These are phyloP conservation scores for Sycobia sp. DNA, from an alignment of 1,140 invertebrate species.

Conservation along the genomic window DNA sequence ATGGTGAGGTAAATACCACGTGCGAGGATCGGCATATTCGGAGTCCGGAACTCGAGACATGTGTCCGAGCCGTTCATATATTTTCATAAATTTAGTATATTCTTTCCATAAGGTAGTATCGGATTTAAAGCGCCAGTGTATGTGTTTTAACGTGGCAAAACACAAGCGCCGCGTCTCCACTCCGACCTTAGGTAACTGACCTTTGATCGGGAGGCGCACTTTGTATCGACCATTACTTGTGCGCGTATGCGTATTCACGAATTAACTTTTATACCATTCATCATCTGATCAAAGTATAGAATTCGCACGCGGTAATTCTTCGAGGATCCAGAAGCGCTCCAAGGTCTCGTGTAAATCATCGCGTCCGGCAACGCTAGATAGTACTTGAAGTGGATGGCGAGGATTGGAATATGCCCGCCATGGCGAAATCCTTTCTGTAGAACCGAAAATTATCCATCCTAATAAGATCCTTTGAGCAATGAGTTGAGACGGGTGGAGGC, in stretches of 20 bases:
- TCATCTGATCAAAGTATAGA: no score
- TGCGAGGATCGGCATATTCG: no score
- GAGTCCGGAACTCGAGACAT: constrained; percentile 34
- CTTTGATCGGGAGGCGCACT: constrained; percentile 1
- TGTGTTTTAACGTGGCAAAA: background rate
- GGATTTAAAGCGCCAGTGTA: constrained; percentile 36
- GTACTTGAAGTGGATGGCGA: background rate
- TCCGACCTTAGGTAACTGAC: background rate
- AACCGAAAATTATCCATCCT: background rate
- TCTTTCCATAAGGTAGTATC: no score
- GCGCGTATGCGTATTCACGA: background rate
- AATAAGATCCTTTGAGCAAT: background rate
- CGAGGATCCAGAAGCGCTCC: constrained; percentile 5
- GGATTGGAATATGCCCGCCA: background rate
- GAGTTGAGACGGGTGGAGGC: background rate
- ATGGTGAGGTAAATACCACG: constrained; percentile 45
- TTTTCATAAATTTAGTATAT: constrained; percentile 44
- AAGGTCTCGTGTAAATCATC: background rate
- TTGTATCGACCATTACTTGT: background rate
- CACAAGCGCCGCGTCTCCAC: background rate
- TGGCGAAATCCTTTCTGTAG: background rate
- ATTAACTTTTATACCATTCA: no score
- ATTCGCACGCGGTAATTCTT: background rate
- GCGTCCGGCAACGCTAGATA: background rate
- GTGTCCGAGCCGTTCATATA: constrained; percentile 43